Conservation (phyloP, 2,888 invertebrate genomes). For the Diaprepes abbreviatus region DNA sequence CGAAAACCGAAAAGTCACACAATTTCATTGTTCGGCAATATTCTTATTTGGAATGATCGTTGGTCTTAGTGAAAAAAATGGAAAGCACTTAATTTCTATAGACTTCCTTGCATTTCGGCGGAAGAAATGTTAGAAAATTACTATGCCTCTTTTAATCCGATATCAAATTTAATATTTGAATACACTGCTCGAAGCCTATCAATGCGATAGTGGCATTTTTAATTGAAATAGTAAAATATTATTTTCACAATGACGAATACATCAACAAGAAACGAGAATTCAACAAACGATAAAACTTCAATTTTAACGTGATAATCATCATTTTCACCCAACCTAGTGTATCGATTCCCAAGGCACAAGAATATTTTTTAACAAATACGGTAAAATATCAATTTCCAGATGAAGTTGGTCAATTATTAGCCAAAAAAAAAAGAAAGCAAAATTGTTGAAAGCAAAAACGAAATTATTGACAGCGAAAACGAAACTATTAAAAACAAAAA, state of each 20-base stretch:
- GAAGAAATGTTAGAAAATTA: constrained; percentile 1
- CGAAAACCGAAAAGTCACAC: background rate
- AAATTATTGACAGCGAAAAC: too few relatives aligned
- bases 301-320: background rate
- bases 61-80: background rate
- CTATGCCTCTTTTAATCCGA: background rate
- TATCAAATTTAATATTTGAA: too few relatives aligned
- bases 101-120: background rate
- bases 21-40: background rate
- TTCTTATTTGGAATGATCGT: background rate
- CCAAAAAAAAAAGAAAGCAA: too few relatives aligned
- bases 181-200: background rate
- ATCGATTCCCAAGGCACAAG: background rate
- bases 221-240: background rate
- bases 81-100: background rate
- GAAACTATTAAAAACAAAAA: too few relatives aligned
- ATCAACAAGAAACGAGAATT: background rate
- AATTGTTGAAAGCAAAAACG: too few relatives aligned
- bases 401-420: background rate
- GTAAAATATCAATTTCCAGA: background rate
- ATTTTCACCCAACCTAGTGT: background rate
- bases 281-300: background rate
- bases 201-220: background rate
- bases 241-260: background rate
- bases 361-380: background rate